Evolutionary conservation across 2,888 invertebrate species (phyloP), one percentile per base, ranked within the genome.

Genomic region (Allygus modestus): DNA sequence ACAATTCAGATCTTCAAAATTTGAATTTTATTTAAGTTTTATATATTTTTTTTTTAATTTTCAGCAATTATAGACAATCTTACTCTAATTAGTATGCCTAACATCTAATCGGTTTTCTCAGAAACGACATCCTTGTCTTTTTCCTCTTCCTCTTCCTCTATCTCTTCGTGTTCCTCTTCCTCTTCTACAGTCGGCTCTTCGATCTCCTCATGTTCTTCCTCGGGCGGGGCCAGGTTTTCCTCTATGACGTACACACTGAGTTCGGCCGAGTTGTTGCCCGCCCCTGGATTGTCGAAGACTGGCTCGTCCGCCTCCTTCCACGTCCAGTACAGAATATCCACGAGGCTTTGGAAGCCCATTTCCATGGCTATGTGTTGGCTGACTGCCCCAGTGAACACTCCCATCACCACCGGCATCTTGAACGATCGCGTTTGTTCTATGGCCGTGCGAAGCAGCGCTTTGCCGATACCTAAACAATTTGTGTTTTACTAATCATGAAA

Each of bases 231-330:
- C 17, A 65, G 9, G 65, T 65, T 28, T 12, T 65, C 65, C 28
- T 15, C 28, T 11, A 65, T 28, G 65, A 31, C 17, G 17, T 65
- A 65, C 15, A 58, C 58, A 75, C 58, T 83, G 23, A 83, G 58
- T 23, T 61, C 17, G 11, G 75, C 83, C 26, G 91, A 91, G 87
- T 91, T 92, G 88, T 92, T 92, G 5, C 92, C 92, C 51, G 90
- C 89, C 11, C 92, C 92, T 0, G 92, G 91, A 88, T 92, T 90
- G 33, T 90, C 90, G 87, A 92, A 92, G 4, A 92, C 89, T n/a
- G 92, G 87, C 73, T 90, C 88, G 17, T 90, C 90, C 15, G 90
- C 87, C 77, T 91, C 89, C 7, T 89, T 82, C 92, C 92, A 92
- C 4, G 89, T 89, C 0, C 89, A 89, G 86, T 92, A 92, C 43